phyloP scores from a whole-genome alignment of 2,113 vertebrate genomes.

The Taxidea taxus region DNA sequence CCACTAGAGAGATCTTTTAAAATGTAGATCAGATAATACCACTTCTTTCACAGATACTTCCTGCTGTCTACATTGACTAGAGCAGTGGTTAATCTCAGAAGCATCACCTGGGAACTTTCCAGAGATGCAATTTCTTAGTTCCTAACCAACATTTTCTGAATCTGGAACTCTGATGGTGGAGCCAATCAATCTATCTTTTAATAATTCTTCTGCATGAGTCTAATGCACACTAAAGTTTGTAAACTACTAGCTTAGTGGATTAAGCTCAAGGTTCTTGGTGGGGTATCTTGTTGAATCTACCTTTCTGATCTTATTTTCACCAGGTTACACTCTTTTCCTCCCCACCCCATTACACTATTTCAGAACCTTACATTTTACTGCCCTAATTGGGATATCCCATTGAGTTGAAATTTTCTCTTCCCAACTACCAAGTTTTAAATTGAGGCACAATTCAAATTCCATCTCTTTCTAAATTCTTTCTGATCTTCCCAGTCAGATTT shows the following conservation, averaged over 20 bases:
- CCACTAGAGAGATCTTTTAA: neutral
- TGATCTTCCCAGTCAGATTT: neutral
- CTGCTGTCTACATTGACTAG: neutral
- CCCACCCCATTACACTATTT: neutral
- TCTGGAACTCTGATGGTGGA: neutral
- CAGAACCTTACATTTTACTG: neutral
- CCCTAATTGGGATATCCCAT: neutral
- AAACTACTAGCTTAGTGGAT: neutral
- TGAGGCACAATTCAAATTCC: neutral
- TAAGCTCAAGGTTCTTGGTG: neutral
- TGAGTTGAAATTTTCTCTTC: neutral
- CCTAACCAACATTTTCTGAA: neutral
- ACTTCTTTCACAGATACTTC: neutral
- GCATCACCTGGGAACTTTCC: neutral
- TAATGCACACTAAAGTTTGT: neutral
- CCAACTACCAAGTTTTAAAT: neutral
- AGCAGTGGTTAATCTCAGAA: neutral
- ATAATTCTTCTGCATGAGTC: neutral
- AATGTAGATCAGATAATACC: neutral
- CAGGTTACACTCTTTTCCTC: neutral
- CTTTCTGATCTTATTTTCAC: conserved; percentile 1
- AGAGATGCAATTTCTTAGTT: neutral
- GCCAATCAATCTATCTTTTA: neutral
- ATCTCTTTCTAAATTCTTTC: neutral
- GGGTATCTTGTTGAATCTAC: neutral